Evolutionary conservation across 2,888 invertebrate species (phyloP).

Genomic region (Prostheceraeus crozeri): DNA sequence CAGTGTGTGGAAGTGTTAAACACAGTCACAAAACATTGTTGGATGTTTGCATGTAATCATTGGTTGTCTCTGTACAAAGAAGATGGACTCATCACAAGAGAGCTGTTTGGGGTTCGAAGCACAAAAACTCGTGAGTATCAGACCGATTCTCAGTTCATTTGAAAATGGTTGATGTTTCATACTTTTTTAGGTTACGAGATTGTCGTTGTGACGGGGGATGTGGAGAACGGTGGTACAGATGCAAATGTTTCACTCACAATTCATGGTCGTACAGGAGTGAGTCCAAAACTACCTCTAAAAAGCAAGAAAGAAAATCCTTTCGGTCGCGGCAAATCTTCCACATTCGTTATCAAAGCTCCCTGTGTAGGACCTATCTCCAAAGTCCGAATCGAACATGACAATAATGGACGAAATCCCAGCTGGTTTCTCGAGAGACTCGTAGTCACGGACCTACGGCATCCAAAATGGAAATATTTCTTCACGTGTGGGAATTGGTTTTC

Average conservation of each 20-base stretch:
- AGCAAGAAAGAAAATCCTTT: constrained; percentile 41
- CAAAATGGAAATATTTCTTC: constrained; percentile 55
- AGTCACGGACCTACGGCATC: constrained; percentile 52
- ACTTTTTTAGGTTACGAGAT: constrained; percentile 54
- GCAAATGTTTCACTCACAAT: constrained; percentile 54
- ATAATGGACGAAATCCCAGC: constrained; percentile 52
- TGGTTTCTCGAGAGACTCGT: constrained; percentile 57
- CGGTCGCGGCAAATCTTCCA: constrained; percentile 47
- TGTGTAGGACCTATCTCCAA: constrained; percentile 54
- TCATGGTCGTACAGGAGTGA: constrained; percentile 52
- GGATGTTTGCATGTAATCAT: constrained; percentile 53
- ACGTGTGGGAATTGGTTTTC: constrained; percentile 56
- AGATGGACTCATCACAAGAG: constrained; percentile 50
- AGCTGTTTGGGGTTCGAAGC: constrained; percentile 48
- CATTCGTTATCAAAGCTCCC: constrained; percentile 49
- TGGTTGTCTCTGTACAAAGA: constrained; percentile 55
- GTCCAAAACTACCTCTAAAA: constrained; percentile 47
- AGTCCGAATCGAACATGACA: constrained; percentile 53
- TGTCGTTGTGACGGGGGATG: constrained; percentile 53
- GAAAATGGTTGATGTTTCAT: constrained; percentile 5
- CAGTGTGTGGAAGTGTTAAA: constrained; percentile 53
- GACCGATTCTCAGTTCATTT: neutral
- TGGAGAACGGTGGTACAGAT: constrained; percentile 51
- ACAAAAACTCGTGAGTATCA: constrained; percentile 50
- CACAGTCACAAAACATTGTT: constrained; percentile 48